Evolutionary conservation across 2,888 invertebrate species (phyloP).

Genomic region (Tenthredo scrophulariae): DNA sequence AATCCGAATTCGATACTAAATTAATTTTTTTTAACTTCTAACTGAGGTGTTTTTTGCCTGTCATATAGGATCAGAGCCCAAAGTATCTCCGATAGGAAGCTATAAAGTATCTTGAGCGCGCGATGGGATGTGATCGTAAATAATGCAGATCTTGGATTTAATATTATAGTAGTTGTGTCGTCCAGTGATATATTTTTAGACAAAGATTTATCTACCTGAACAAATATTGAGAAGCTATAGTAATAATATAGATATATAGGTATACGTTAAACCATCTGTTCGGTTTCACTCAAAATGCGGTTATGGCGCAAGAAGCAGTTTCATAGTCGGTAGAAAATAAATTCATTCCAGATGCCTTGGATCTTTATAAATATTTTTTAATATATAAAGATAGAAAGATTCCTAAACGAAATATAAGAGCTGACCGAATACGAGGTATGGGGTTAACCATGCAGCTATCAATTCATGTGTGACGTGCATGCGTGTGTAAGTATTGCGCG

Average conservation of each 20-base stretch:
- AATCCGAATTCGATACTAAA: not conserved
- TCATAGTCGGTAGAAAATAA: not conserved
- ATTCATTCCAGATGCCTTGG: conserved; percentile 17
- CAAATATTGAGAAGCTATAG: not conserved
- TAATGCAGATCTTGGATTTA: not conserved
- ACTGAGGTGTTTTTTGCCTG: not conserved
- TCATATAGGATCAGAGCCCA: not conserved
- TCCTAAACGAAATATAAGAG: not conserved
- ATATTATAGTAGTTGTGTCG: not conserved
- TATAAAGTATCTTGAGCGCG: not conserved
- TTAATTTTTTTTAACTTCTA: not conserved
- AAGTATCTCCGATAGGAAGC: not conserved
- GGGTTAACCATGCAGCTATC: not conserved
- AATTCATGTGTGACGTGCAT: not conserved
- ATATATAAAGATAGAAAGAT: not conserved
- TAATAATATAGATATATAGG: too few relatives aligned
- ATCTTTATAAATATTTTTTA: conserved; percentile 12
- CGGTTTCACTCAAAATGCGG: conserved; percentile 2
- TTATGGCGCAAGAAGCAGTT: not conserved
- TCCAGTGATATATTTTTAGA: not conserved
- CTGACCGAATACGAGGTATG: not conserved
- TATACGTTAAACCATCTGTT: conserved; percentile 39
- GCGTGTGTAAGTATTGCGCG: not conserved
- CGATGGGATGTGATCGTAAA: not conserved
- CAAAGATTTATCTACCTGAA: not conserved